phyloP scores from a whole-genome alignment of 2,797 vertebrate species.

The Chromobotia macracanthus region DNA sequence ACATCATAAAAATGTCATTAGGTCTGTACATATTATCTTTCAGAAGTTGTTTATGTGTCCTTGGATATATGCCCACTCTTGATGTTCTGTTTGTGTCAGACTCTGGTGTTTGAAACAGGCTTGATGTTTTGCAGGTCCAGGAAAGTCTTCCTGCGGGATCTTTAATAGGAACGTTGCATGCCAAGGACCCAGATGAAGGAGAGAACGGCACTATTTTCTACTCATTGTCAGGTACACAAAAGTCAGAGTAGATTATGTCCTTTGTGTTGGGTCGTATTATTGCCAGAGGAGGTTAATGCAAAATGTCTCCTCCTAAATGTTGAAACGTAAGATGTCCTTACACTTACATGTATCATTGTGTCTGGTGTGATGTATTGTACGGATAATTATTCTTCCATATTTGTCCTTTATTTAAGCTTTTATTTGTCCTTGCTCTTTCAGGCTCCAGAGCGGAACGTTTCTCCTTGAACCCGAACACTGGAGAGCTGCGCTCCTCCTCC shows the following conservation, averaged over 20 bases:
- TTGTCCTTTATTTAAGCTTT: conserved; percentile 23
- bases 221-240: conserved; percentile 82
- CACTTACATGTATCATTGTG: conserved; percentile 13
- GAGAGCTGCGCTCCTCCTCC: conserved; percentile 84
- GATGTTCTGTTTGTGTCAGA: conserved; percentile 31
- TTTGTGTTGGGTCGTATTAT: background rate
- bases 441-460: conserved; percentile 91
- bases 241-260: background rate
- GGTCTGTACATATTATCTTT: conserved; percentile 22
- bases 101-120: conserved; percentile 14
- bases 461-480: conserved; percentile 82
- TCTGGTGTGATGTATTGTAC: conserved; percentile 3
- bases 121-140: conserved; percentile 79
- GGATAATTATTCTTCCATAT: conserved; percentile 24
- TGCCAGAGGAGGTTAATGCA: background rate
- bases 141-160: conserved; percentile 87
- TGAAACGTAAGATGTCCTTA: background rate
- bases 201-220: conserved; percentile 93
- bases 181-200: conserved; percentile 93
- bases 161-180: conserved; percentile 83
- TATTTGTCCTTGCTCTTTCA: conserved; percentile 42
- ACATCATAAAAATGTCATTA: conserved; percentile 44
- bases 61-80: conserved; percentile 24
- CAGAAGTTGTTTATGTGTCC: conserved; percentile 19
- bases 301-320: background rate